These are phyloP conservation scores for Rallus limicola DNA, from an alignment of 2,113 vertebrate genomes.

Conservation along the genomic window DNA sequence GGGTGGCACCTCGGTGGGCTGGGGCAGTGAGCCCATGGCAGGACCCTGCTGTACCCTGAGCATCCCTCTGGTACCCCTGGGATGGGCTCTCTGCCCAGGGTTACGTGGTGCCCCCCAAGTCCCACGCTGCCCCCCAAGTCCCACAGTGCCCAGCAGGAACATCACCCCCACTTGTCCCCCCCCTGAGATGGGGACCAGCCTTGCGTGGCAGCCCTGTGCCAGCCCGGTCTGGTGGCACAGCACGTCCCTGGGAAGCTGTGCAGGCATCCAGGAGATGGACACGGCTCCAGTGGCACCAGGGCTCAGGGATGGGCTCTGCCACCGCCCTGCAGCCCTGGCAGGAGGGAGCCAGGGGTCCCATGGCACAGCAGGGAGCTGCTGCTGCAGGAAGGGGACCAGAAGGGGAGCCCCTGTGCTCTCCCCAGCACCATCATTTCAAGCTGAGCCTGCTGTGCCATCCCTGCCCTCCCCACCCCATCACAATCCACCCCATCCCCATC, in stretches of 20 bases:
- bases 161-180: neutral
- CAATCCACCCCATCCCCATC: too few species aligned
- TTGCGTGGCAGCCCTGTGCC: neutral
- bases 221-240: neutral
- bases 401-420: too few species aligned
- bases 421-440: too few species aligned
- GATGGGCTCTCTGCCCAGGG: neutral
- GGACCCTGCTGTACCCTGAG: neutral
- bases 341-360: fast-evolving
- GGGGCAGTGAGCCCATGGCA: fast-evolving
- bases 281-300: neutral
- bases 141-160: neutral
- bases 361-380: fast-evolving
- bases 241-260: fast-evolving
- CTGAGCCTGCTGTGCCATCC: too few species aligned
- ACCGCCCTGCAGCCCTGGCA: neutral
- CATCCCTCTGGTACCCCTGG: neutral
- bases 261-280: neutral
- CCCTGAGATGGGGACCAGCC: neutral
- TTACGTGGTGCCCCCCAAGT: neutral
- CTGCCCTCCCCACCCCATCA: too few species aligned
- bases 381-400: neutral
- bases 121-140: too few species aligned
- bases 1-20: neutral
- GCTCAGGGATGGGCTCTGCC: neutral